A percentile compares a stretch with the other conserved stretches of the same genome.
phyloP scores from a whole-genome alignment of 2,113 vertebrate genomes.

The Saguinus midas region DNA sequence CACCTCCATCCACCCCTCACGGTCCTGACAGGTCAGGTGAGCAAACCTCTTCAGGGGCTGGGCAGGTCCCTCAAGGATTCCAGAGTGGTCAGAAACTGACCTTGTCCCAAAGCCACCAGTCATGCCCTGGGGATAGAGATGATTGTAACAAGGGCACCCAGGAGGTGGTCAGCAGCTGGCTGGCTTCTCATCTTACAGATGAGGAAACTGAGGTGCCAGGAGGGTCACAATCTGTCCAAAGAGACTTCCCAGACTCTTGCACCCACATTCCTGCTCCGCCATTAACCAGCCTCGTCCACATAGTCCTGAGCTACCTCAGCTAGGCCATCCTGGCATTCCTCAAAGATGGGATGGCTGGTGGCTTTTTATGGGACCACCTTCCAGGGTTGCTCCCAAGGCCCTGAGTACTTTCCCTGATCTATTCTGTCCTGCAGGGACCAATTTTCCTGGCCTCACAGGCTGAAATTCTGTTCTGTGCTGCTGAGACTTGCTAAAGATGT shows the following conservation, averaged over 20 bases:
- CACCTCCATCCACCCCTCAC: neutral
- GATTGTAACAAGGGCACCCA: neutral
- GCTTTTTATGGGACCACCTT: neutral
- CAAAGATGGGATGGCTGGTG: neutral
- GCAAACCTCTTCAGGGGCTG: neutral
- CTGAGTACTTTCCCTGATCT: neutral
- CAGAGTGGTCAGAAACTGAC: neutral
- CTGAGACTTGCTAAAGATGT: neutral
- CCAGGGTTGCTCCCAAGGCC: neutral
- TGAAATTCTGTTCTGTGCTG: neutral
- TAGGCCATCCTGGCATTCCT: neutral
- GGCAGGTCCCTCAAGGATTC: neutral
- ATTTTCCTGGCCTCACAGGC: neutral
- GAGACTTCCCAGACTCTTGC: neutral
- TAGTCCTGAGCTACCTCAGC: neutral
- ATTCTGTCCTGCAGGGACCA: neutral
- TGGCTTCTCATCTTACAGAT: neutral
- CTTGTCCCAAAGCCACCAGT: neutral
- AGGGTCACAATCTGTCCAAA: neutral
- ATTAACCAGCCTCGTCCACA: rapidly evolving
- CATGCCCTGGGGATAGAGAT: neutral
- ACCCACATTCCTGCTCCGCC: neutral
- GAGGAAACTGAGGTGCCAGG: neutral
- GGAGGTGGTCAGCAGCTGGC: neutral
- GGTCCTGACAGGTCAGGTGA: neutral